These are phyloP conservation scores for Drosophila pruinosa DNA, from an alignment of 1,140 invertebrate species.

Conservation along the genomic window DNA sequence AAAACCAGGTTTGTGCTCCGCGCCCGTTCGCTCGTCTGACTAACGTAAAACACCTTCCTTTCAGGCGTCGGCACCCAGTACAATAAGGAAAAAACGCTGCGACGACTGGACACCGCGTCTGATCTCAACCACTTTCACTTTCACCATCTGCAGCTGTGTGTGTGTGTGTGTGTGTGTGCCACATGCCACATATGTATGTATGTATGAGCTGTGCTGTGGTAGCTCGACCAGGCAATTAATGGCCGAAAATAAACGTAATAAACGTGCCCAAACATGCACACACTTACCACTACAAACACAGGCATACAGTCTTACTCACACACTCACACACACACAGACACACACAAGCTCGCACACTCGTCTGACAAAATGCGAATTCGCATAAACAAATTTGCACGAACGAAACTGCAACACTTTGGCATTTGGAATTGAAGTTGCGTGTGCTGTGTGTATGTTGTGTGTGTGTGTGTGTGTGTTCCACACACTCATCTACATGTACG, in stretches of 20 bases:
- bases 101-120: no score
- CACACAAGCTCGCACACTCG: slow-evolving; percentile 4
- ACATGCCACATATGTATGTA: background rate
- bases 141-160: background rate
- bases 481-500: background rate
- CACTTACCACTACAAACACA: background rate
- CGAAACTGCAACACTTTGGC: slow-evolving; percentile 66
- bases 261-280: slow-evolving; percentile 4
- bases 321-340: background rate
- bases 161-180: background rate
- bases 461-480: background rate
- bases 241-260: slow-evolving; percentile 35
- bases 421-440: slow-evolving; percentile 61
- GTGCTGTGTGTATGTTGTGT: slow-evolving; percentile 16
- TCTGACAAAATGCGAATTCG: slow-evolving; percentile 53
- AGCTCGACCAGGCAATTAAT: slow-evolving; percentile 54
- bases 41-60: no score
- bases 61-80: no score
- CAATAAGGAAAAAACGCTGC: no score
- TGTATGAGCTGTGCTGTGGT: background rate
- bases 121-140: no score
- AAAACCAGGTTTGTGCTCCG: no score
- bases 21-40: no score
- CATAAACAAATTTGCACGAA: slow-evolving; percentile 74
- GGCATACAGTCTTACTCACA: background rate